Evolutionary conservation across 2,888 invertebrate genomes (phyloP).

Genomic region (Nebria salina): DNA sequence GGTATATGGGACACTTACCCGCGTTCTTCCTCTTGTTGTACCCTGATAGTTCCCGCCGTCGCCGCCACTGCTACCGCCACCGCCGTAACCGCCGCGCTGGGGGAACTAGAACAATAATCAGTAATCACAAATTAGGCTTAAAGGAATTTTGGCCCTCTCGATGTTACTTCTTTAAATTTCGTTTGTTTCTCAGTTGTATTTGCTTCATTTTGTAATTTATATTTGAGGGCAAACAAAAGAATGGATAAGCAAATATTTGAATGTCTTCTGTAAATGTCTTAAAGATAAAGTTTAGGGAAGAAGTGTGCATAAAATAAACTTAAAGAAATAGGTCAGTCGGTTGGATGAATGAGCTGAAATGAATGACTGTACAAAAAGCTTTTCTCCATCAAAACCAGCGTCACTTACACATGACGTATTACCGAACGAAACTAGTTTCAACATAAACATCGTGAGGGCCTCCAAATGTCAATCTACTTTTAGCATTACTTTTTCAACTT

Average conservation of each 20-base stretch:
- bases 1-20: constrained; percentile 32
- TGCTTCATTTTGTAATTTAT: not conserved
- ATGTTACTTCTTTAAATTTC: not conserved
- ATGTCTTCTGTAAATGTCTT: too few species aligned
- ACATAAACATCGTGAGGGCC: too few species aligned
- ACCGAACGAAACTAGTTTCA: too few species aligned
- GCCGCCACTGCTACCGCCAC: constrained; percentile 33
- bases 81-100: constrained; percentile 35
- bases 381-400: constrained; percentile 25
- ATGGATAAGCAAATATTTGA: too few species aligned
- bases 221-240: too few species aligned
- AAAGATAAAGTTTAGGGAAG: too few species aligned
- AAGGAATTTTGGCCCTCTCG: not conserved
- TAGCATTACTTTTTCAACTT: too few species aligned
- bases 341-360: constrained; percentile 25
- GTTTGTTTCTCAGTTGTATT: not conserved
- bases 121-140: constrained; percentile 10
- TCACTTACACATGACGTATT: constrained; percentile 22
- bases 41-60: constrained; percentile 45
- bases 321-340: constrained; percentile 28
- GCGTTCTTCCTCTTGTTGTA: constrained; percentile 35
- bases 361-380: constrained; percentile 38
- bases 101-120: constrained; percentile 42
- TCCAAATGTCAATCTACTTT: too few species aligned
- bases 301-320: not conserved